Evolutionary conservation across 2,888 invertebrate species (phyloP), one percentile per base, ranked within the genome.

Genomic region (Lasioglossum oenotherae): DNA sequence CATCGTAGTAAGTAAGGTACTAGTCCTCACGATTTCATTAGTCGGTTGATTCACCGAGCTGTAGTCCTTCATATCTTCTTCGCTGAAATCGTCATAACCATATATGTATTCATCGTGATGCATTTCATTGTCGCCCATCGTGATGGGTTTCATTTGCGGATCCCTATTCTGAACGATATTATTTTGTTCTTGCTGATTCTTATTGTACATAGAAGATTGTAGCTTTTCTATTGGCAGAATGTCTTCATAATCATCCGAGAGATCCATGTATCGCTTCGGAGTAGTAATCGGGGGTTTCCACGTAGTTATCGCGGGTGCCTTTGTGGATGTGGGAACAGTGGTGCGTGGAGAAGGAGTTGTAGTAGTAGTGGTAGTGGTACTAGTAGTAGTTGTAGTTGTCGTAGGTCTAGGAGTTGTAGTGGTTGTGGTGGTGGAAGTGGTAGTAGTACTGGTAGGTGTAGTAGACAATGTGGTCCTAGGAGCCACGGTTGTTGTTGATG

Each of bases 241-340:
- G 64, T 89, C 89, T n/a, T 91, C 90, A 6, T 89, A 90, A 27
- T 91, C 88, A 0, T 92, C 87, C 10, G 38, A 12, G 69, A 46
- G 86, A 57, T 80, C 85, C 0, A 74, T n/a, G n/a, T 74, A 84
- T 41, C 81, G 80, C 35, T 86, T 83, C 3, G 82, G 81, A 71
- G 60, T 86, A 80, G 92, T 89, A 64, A 82, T 89, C 5, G 90
- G 38, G 14, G 94, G 93, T 35, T 94, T 95, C 92, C 93, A 93
- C 0, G 94, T 95, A 0, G 96, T 96, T 4, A 95, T 94, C 0
- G 94, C 93, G 3, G 95, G 91, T n/a, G 90, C 90, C 27, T 90
- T 92, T 8, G 92, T 92, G 0, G 92, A 87, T 14, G 90, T 84
- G 10, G 92, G 92, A 14, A 46, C 44, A 4, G 81, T 86, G 10